phyloP scores from a whole-genome alignment of 1,140 invertebrate species.

The Leptoteleia sp. region DNA sequence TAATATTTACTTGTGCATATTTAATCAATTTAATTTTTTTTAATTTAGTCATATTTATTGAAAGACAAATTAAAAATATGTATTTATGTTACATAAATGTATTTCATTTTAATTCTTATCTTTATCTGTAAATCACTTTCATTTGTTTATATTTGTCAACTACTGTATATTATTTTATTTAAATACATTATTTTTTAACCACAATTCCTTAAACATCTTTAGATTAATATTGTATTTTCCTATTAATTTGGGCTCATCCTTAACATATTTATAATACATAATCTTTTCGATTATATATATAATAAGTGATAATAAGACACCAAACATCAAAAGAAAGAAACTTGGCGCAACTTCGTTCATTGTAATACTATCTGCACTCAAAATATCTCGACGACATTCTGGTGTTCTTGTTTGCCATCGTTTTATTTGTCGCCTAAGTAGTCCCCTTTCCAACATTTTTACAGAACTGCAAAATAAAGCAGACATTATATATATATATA shows the following conservation, averaged over 20 bases:
- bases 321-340: slow-evolving; percentile 33
- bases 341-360: slow-evolving; percentile 39
- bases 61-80: no score
- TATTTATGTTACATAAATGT: no score
- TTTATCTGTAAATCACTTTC: no score
- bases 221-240: slow-evolving; percentile 2
- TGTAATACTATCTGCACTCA: slow-evolving; percentile 41
- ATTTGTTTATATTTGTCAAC: no score
- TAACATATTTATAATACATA: slow-evolving; percentile 6
- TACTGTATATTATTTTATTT: no score
- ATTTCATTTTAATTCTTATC: no score
- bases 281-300: slow-evolving; percentile 23
- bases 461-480: slow-evolving; percentile 22
- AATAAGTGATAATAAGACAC: slow-evolving; percentile 8
- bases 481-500: no score
- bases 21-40: no score
- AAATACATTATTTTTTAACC: slow-evolving; percentile 6
- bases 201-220: slow-evolving; percentile 9
- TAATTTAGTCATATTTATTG: no score
- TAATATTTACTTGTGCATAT: no score
- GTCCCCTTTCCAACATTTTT: slow-evolving; percentile 25
- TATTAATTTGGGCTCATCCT: neutral
- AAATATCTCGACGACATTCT: slow-evolving; percentile 30
- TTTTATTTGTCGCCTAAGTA: slow-evolving; percentile 34
- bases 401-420: slow-evolving; percentile 42